These are phyloP conservation scores for Aphelocoma coerulescens DNA, from an alignment of 2,113 vertebrate genomes.

Conservation along the genomic window DNA sequence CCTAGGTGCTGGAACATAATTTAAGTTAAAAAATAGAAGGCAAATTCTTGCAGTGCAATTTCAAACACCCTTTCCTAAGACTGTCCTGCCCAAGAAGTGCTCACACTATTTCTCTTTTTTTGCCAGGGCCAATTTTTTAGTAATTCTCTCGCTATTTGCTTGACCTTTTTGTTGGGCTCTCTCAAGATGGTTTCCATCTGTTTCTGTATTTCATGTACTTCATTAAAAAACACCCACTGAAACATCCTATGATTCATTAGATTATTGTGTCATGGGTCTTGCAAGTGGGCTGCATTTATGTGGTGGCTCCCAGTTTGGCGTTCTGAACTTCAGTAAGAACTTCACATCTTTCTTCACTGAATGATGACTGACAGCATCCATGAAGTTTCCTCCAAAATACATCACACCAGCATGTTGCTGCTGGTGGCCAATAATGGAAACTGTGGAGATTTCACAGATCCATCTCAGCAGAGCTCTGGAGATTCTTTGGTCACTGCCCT, in stretches of 20 bases:
- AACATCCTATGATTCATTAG: conserved; percentile 32
- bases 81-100: not conserved
- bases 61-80: not conserved
- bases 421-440: not conserved
- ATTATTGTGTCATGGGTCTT: not conserved
- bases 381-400: not conserved
- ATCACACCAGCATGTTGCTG: not conserved
- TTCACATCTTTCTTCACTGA: not conserved
- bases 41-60: not conserved
- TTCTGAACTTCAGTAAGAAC: not conserved
- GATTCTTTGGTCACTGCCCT: not conserved
- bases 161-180: conserved; percentile 13
- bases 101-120: not conserved
- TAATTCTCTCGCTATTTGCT: not conserved
- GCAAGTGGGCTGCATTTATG: not conserved
- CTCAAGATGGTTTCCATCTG: conserved; percentile 26
- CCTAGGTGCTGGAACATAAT: not conserved
- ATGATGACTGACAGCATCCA: not conserved
- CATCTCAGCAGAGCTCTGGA: not conserved
- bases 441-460: not conserved
- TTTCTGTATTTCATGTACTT: conserved; percentile 17
- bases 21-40: not conserved
- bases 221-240: conserved; percentile 25
- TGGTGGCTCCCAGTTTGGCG: not conserved
- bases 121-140: not conserved